Evolutionary conservation across 2,797 vertebrate species (phyloP).

Genomic region (Melanotaenia nigrans): DNA sequence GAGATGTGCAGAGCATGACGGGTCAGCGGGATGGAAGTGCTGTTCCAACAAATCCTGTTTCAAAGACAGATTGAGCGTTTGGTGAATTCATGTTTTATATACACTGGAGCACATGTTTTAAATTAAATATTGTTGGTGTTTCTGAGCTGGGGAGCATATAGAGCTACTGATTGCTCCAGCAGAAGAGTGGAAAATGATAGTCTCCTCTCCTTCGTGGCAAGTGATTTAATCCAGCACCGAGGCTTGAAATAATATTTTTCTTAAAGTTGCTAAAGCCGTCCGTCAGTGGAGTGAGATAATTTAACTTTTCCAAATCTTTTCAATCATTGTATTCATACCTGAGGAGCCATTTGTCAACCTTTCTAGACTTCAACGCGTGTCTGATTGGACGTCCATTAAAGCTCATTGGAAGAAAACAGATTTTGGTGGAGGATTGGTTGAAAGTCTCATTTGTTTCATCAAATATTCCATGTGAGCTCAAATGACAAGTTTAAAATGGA

Average conservation of each 20-base stretch:
- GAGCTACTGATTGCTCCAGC: conserved; percentile 61
- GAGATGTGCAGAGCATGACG: conserved; percentile 28
- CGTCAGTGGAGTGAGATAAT: conserved; percentile 53
- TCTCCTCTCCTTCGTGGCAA: conserved; percentile 33
- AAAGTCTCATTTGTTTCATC: conserved; percentile 22
- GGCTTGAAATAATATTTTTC: conserved; percentile 72
- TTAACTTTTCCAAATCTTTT: conserved; percentile 52
- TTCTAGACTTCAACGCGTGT: conserved; percentile 9
- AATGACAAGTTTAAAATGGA: conserved; percentile 52
- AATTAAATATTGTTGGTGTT: conserved; percentile 55
- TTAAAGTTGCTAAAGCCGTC: conserved; percentile 60
- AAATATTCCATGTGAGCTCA: conserved; percentile 17
- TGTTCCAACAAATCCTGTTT: conserved; percentile 13
- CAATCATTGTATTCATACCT: conserved; percentile 30
- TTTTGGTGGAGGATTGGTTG: conserved; percentile 5
- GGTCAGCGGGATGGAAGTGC: conserved; percentile 37
- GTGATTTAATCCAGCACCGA: conserved; percentile 68
- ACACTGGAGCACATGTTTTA: conserved; percentile 56
- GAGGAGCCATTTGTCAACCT: conserved; percentile 4
- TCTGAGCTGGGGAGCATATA: conserved; percentile 21
- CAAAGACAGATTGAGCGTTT: conserved; percentile 33
- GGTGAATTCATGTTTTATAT: conserved; percentile 42
- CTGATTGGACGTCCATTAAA: conserved; percentile 38
- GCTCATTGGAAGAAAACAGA: conserved; percentile 24
- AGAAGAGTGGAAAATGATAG: conserved; percentile 65